Evolutionary conservation across 2,888 invertebrate genomes (phyloP), one percentile per base, ranked within the genome.

Genomic region (Nemurella pictetii): DNA sequence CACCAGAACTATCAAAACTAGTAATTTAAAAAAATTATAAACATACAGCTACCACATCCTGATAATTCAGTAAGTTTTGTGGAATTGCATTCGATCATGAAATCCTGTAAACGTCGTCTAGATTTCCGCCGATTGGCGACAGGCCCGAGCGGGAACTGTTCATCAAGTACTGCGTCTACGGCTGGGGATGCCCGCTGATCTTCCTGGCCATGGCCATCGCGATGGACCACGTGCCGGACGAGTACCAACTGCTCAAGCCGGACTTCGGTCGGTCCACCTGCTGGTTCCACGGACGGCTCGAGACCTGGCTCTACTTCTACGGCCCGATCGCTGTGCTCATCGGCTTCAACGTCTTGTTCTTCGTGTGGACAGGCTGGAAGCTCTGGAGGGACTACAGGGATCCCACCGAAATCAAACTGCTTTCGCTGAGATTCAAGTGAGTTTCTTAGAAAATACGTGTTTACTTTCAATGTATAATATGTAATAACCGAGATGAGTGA

Each of bases 291-390:
- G 93, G 95, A 94, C 90, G 84, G 80, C 15, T 27, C 0, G 92
- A 92, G 88, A 93, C 92, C 0, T 94, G 94, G 93, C 90, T 92
- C 0, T 95, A 93, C 89, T 94, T 95, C 89, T 94, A 94, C 88
- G 94, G 94, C 0, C 95, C 95, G 0, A 91, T 95, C n/a, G 90
- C 93, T 0, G 86, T 92, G 30, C 89, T 95, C 7, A 89, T 95
- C 36, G 87, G 90, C 0, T 87, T 92, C 12, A 95, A 95, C 88
- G 88, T 94, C 0, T 81, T 92, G 0, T 92, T 94, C 86, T 94
- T 94, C 87, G 88, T 92, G 0, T 89, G 93, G 87, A 94, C 94
- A 0, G 92, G 93, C 0, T 90, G 90, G 87, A 90, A 90, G 55
- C 90, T 95, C 80, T 94, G 93, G 93, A 90, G 89, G 84, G 91